These are phyloP conservation scores for Mus spicilegus DNA, from an alignment of 2,113 vertebrate genomes.

Conservation along the genomic window DNA sequence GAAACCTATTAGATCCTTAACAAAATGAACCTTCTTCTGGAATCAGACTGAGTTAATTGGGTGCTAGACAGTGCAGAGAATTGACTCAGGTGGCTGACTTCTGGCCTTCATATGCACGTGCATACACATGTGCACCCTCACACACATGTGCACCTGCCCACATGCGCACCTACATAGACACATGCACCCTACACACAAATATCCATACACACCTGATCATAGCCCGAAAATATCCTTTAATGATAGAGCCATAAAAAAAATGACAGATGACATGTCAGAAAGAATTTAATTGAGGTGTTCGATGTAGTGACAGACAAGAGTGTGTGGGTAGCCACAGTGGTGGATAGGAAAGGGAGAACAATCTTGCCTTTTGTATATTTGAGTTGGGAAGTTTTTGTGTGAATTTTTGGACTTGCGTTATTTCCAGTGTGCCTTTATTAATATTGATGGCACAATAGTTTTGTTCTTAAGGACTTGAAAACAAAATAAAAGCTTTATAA, in stretches of 20 bases:
- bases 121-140: background rate
- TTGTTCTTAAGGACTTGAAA: background rate
- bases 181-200: background rate
- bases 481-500: background rate
- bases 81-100: background rate
- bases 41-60: slow-evolving; percentile 23
- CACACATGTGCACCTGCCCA: background rate
- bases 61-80: background rate
- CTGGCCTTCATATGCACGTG: background rate
- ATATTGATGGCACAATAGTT: background rate
- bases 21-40: background rate
- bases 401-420: background rate
- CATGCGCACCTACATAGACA: background rate
- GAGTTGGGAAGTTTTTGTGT: background rate
- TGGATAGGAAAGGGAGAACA: background rate
- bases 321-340: background rate
- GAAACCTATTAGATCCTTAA: background rate
- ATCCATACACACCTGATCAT: background rate
- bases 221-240: background rate
- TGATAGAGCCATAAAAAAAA: background rate
- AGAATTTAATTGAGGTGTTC: background rate
- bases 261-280: background rate
- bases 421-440: background rate
- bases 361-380: slow-evolving; percentile 16
- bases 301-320: background rate